Conservation (phyloP, 2,888 invertebrate species). For the Diachrysia chrysitis region DNA sequence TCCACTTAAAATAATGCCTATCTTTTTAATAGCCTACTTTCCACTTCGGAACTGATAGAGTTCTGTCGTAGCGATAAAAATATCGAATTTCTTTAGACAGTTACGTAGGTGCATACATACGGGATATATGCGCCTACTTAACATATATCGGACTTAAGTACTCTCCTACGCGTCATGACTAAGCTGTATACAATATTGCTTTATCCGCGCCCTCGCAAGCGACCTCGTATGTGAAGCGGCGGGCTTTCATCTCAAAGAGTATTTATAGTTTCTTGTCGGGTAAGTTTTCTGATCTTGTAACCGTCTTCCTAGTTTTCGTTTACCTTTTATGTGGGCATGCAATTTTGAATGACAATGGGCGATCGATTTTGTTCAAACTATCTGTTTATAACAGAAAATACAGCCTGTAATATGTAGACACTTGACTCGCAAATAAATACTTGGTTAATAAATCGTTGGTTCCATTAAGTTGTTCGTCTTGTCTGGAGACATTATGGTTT, state of each 20-base stretch:
- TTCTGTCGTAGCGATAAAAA: not conserved
- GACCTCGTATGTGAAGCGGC: slow-evolving; percentile 63
- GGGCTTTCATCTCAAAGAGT: slow-evolving; percentile 63
- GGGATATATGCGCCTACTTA: slow-evolving; percentile 39
- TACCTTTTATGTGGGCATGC: slow-evolving; percentile 26
- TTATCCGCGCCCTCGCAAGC: slow-evolving; percentile 59
- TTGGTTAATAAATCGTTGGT: not conserved
- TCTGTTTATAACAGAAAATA: not conserved
- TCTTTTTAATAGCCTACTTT: not conserved
- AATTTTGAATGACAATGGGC: slow-evolving; percentile 23
- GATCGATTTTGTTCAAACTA: slow-evolving; percentile 25
- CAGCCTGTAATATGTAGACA: not conserved
- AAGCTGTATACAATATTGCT: slow-evolving; percentile 59
- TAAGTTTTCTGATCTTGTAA: slow-evolving; percentile 41
- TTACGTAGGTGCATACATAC: not conserved
- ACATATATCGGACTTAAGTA: slow-evolving; percentile 35
- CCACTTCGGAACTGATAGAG: not conserved
- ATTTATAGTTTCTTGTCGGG: slow-evolving; percentile 60
- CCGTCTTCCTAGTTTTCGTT: slow-evolving; percentile 39
- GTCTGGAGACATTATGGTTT: no score
- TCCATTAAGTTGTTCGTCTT: no score
- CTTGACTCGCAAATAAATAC: not conserved
- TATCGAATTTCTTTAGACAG: not conserved
- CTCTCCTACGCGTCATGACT: slow-evolving; percentile 49
- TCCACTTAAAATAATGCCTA: not conserved